A percentile compares a stretch with the other conserved stretches of the same genome.
Evolutionary conservation across 2,113 vertebrate species (phyloP).

Genomic region (Chrysochloris asiatica): DNA sequence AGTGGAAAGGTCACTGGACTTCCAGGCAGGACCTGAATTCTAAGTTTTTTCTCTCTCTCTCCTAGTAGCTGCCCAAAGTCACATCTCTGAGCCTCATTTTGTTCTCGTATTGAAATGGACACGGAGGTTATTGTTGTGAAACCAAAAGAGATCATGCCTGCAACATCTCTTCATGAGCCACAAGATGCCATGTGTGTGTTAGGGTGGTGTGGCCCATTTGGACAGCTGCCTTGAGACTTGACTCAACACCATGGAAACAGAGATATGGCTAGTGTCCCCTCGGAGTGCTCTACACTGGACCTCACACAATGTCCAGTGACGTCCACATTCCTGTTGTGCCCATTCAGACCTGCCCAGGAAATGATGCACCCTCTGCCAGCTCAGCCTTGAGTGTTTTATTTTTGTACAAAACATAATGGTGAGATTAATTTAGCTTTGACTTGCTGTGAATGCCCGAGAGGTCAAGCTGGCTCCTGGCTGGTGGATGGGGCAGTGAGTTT

Average conservation of each 20-base stretch:
- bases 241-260: accelerated
- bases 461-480: slow-evolving; percentile 4
- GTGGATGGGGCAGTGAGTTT: slow-evolving; percentile 16
- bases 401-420: slow-evolving; percentile 54
- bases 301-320: background rate
- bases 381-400: slow-evolving; percentile 10
- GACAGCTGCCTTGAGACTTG: background rate
- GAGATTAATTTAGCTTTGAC: slow-evolving; percentile 58
- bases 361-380: background rate
- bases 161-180: too few species aligned
- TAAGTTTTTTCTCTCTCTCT: background rate
- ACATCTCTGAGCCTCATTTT: background rate
- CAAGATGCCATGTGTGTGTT: accelerated
- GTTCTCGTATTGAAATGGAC: background rate
- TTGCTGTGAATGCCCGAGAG: background rate
- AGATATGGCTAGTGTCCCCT: background rate
- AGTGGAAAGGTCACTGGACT: background rate
- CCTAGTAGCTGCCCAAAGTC: background rate
- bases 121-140: background rate
- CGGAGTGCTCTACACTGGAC: accelerated
- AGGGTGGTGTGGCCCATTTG: background rate
- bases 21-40: background rate
- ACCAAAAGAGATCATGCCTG: background rate
- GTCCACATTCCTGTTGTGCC: background rate
- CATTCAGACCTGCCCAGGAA: background rate